phyloP scores from a whole-genome alignment of 2,113 vertebrate genomes.

The Bubo bubo region DNA sequence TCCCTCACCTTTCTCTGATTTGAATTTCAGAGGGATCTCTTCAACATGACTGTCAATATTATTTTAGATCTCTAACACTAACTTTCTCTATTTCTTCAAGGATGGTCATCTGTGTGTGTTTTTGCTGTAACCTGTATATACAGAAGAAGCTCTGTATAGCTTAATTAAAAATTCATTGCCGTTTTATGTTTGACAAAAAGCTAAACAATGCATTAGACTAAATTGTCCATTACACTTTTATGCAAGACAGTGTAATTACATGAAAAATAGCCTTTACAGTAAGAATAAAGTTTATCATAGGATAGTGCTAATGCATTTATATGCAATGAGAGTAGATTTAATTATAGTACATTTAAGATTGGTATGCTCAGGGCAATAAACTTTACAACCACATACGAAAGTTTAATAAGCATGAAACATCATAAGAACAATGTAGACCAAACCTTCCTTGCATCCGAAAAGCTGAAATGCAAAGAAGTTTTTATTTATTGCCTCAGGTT shows the following conservation, averaged over 20 bases:
- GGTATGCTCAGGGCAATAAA: slow-evolving; percentile 65
- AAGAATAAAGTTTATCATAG: slow-evolving; percentile 52
- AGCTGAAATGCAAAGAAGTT: slow-evolving; percentile 73
- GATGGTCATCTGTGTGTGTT: background rate
- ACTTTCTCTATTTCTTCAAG: background rate
- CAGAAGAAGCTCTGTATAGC: background rate
- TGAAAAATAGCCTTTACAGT: slow-evolving; percentile 47
- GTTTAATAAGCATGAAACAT: slow-evolving; percentile 72
- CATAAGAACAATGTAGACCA: slow-evolving; percentile 65
- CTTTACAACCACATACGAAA: slow-evolving; percentile 62
- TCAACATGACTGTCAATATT: background rate
- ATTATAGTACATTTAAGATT: slow-evolving; percentile 63
- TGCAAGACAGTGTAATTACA: slow-evolving; percentile 29
- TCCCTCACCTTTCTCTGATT: background rate
- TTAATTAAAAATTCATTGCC: slow-evolving; percentile 31
- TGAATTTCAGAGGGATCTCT: background rate
- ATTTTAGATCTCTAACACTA: background rate
- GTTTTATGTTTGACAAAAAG: slow-evolving; percentile 27
- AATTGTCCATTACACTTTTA: slow-evolving; percentile 35
- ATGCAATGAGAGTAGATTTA: slow-evolving; percentile 54
- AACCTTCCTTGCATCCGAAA: slow-evolving; percentile 66
- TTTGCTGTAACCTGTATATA: background rate
- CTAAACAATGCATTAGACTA: slow-evolving; percentile 56
- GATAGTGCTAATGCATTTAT: slow-evolving; percentile 46
- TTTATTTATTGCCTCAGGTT: slow-evolving; percentile 76